Evolutionary conservation across 2,888 invertebrate genomes (phyloP).

Genomic region (Hartigia nigra): DNA sequence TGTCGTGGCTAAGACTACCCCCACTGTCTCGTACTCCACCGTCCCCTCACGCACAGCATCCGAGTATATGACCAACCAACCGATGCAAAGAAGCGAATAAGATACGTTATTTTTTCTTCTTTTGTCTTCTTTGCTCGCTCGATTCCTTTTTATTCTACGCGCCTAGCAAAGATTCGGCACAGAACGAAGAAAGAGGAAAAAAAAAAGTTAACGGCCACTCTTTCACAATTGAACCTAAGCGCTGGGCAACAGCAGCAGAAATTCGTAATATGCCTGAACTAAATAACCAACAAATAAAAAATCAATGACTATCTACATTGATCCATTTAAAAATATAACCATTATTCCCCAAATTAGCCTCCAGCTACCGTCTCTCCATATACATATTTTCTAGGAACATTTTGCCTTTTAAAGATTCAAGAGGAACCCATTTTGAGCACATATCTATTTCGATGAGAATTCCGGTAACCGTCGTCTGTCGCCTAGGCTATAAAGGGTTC

Average conservation of each 20-base stretch:
- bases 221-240: background rate
- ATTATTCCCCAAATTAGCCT: slow-evolving; percentile 3
- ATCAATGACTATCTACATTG: background rate
- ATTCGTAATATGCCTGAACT: background rate
- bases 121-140: slow-evolving; percentile 17
- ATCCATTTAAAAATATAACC: background rate
- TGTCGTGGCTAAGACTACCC: slow-evolving; percentile 16
- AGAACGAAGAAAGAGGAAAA: background rate
- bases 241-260: background rate
- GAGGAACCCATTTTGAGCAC: background rate
- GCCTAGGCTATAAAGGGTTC: slow-evolving; percentile 25
- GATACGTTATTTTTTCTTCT: slow-evolving; percentile 21
- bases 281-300: background rate
- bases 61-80: slow-evolving; percentile 5
- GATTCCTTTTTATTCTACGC: slow-evolving; percentile 4
- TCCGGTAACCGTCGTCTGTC: slow-evolving; percentile 31
- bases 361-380: slow-evolving; percentile 3
- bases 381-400: background rate
- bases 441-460: slow-evolving; percentile 24
- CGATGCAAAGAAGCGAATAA: slow-evolving; percentile 21
- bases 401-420: background rate
- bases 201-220: background rate
- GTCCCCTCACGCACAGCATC: background rate
- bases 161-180: background rate
- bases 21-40: background rate